Base-by-base conservation (phyloP, 2,113 vertebrate genomes). In the Leiothrix lutea region DNA sequence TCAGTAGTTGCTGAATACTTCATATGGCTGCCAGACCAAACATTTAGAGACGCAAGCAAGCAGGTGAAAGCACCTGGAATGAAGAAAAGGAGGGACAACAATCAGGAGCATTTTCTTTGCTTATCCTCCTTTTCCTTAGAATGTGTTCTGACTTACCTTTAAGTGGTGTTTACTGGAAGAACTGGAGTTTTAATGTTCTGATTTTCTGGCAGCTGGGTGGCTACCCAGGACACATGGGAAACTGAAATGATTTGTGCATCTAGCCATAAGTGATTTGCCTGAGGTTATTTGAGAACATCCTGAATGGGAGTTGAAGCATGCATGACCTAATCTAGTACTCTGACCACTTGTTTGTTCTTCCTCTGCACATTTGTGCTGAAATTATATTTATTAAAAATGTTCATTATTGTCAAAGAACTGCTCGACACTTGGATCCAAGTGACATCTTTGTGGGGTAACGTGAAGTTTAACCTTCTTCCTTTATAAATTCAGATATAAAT, bases 401-500 rank as follows among this genome's bases (percentile, higher is more conserved):
- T 80, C 13, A 11, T 86, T 88, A 40, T 67, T 81, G 23, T 61
- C 38, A 69, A 56, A 70, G 35, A 90, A 23, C 28, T 64, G 26
- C 25, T 69, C 3, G 4, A 20, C 6, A 20, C 26, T 72, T 35
- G 14, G 33, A 70, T 74, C 62, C 26, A 79, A 45, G 26, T 65
- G 42, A 48, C 45, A 50, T 18, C 33, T 72, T 53, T 74, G n/a
- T 61, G n/a, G 15, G 6, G 8, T 54, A 74, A 36, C 74, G 53
- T 87, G 69, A 64, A 51, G 21, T 77, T 87, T 93, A 83, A 74
- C 47, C 15, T 93, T 8, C 15, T 61, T 78, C 47, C 44, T 83
- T 82, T 72, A 75, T 31, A 82, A 85, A 61, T 86, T 71, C 65
- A 87, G 33, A 58, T 83, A 94, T 81, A 95, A 96, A 86, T 89